Conservation (phyloP, 2,888 invertebrate species). For the Altica lythri region DNA sequence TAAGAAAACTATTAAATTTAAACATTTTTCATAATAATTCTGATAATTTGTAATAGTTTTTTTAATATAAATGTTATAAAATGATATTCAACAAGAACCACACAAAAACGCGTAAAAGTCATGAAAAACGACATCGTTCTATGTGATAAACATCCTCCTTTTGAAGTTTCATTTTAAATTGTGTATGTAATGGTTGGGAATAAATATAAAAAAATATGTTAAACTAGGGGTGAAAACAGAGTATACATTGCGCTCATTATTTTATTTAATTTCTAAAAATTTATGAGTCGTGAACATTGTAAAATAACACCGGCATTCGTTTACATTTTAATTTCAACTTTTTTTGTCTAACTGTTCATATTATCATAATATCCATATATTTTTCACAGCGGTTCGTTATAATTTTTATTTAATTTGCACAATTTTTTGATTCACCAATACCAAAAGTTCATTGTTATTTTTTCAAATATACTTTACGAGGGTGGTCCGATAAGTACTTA, state of each 20-base stretch:
- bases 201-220: conserved; percentile 33
- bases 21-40: no score
- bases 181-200: conserved; percentile 25
- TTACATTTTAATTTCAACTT: conserved; percentile 12
- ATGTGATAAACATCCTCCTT: conserved; percentile 17
- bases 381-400: conserved; percentile 13
- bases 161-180: conserved; percentile 27
- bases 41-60: no score
- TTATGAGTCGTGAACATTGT: conserved; percentile 29
- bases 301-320: conserved; percentile 14
- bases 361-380: conserved; percentile 14
- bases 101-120: no score
- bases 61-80: no score
- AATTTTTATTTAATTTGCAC: conserved; percentile 11
- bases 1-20: no score
- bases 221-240: conserved; percentile 29
- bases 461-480: no score
- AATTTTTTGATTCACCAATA: no score
- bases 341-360: conserved; percentile 9
- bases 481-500: no score
- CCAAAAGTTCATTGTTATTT: no score
- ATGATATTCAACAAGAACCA: no score
- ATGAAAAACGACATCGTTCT: conserved; percentile 18
- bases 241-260: conserved; percentile 27
- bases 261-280: conserved; percentile 34